phyloP scores from a whole-genome alignment of 2,797 vertebrate genomes.

The Xiphorhynchus erythropygius region DNA sequence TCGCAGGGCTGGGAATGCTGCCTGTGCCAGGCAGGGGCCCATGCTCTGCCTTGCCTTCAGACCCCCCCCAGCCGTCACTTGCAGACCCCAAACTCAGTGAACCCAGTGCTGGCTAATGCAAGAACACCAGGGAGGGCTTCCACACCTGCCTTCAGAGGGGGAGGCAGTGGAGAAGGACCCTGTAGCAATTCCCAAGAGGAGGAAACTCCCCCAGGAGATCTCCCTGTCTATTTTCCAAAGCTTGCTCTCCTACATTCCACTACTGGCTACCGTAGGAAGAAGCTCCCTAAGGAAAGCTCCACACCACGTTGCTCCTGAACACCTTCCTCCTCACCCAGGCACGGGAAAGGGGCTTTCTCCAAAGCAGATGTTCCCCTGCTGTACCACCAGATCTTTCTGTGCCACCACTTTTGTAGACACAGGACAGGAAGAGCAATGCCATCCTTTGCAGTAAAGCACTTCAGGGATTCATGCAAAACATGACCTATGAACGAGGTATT shows the following conservation, averaged over 20 bases:
- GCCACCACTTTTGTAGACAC: background rate
- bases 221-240: background rate
- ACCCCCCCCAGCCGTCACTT: background rate
- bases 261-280: background rate
- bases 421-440: background rate
- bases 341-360: background rate
- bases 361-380: background rate
- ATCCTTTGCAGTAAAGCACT: background rate
- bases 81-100: background rate
- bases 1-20: background rate
- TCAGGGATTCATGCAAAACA: background rate
- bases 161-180: background rate
- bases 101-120: background rate
- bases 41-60: background rate
- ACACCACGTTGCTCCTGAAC: accelerated
- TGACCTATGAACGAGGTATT: background rate
- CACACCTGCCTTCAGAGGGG: background rate
- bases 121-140: background rate
- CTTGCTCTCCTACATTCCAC: background rate
- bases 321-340: background rate
- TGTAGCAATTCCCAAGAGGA: background rate
- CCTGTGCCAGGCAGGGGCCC: background rate
- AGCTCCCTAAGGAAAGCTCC: background rate
- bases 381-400: background rate
- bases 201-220: background rate